phyloP scores from a whole-genome alignment of 2,113 vertebrate genomes.

The Falcunculus frontatus region DNA sequence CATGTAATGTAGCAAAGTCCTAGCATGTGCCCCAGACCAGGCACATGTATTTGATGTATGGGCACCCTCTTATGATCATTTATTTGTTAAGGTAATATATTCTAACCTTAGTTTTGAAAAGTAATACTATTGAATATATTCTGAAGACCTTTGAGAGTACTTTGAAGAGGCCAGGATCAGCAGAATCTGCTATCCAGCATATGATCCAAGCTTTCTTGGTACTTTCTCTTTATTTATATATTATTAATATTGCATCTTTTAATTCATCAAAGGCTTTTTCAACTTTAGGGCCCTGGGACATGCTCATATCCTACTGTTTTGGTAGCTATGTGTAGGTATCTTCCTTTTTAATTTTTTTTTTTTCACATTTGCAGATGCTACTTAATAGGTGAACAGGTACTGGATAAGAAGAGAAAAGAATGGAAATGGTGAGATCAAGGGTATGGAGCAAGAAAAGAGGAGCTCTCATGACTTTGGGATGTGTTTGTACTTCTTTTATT shows the following conservation, averaged over 20 bases:
- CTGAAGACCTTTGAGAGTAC: not conserved
- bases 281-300: not conserved
- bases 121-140: not conserved
- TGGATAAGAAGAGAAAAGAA: not conserved
- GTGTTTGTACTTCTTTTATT: not conserved
- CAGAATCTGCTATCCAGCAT: not conserved
- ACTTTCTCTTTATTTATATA: slow-evolving; percentile 11
- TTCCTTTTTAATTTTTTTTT: not conserved
- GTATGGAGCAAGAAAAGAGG: not conserved
- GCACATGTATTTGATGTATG: not conserved
- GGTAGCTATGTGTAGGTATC: not conserved
- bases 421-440: not conserved
- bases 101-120: not conserved
- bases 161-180: slow-evolving; percentile 15
- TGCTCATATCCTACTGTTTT: not conserved
- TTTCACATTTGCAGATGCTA: not conserved
- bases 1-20: not conserved
- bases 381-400: not conserved
- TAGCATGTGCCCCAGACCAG: not conserved
- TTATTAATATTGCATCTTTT: slow-evolving; percentile 27
- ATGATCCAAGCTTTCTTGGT: not conserved
- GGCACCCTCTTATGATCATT: not conserved
- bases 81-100: not conserved
- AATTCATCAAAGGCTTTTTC: slow-evolving; percentile 44
- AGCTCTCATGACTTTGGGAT: not conserved